Conservation (phyloP, 2,888 invertebrate genomes). For the Itoplectis maculator region DNA sequence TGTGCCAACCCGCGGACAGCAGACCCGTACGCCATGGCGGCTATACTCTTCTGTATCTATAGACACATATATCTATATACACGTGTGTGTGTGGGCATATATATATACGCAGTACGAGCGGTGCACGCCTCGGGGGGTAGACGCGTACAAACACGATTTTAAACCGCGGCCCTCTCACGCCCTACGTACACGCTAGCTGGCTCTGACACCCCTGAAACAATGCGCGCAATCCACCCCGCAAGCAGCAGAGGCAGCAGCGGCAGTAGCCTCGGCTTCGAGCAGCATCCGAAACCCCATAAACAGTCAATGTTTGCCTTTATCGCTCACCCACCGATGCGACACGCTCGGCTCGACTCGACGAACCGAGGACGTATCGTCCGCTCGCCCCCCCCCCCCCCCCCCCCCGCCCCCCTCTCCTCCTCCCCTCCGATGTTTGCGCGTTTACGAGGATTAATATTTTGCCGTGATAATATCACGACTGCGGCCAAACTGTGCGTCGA, state of each 20-base stretch:
- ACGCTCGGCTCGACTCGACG: neutral
- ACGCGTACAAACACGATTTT: slow-evolving; percentile 43
- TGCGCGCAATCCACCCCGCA: slow-evolving; percentile 8
- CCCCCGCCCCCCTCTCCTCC: no score
- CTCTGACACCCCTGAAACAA: slow-evolving; percentile 53
- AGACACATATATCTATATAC: neutral
- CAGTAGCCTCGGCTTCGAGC: slow-evolving; percentile 2
- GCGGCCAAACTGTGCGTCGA: neutral
- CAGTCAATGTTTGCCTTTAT: slow-evolving; percentile 58
- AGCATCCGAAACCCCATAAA: slow-evolving; percentile 54
- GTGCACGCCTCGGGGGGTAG: neutral
- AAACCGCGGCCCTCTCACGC: slow-evolving; percentile 42
- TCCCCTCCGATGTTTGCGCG: neutral
- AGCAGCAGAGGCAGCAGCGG: neutral
- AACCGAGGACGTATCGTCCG: neutral
- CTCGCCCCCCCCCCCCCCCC: no score
- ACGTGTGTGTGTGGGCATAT: neutral
- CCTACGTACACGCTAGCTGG: slow-evolving; percentile 27
- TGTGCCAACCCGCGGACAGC: slow-evolving; percentile 58
- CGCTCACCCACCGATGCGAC: neutral
- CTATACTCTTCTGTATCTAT: slow-evolving; percentile 7
- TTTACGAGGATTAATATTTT: neutral
- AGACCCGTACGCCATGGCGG: slow-evolving; percentile 17
- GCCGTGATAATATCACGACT: neutral
- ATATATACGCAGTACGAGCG: neutral